Conservation (phyloP, 2,888 invertebrate species). For the Ophion costatus region DNA sequence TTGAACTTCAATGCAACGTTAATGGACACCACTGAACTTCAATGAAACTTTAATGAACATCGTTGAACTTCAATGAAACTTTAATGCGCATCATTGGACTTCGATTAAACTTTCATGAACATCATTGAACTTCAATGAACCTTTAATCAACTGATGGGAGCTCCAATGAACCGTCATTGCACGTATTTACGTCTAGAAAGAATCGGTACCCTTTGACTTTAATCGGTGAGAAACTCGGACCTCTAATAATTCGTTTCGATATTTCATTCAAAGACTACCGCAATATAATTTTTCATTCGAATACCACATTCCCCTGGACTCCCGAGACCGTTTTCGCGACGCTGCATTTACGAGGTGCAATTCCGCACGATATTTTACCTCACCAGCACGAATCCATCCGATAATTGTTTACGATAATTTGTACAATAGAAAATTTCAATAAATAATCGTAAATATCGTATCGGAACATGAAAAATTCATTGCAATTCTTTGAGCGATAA, state of each 20-base stretch:
- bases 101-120: too few relatives aligned
- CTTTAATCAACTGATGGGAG: too few relatives aligned
- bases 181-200: not conserved
- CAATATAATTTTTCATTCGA: constrained; percentile 11
- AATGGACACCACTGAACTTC: too few relatives aligned
- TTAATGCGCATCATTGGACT: too few relatives aligned
- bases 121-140: too few relatives aligned
- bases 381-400: constrained; percentile 48
- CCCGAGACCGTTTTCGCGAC: constrained; percentile 13
- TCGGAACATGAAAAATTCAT: not conserved
- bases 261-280: not conserved
- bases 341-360: constrained; percentile 28
- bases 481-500: not conserved
- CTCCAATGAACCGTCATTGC: not conserved
- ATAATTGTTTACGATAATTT: constrained; percentile 41
- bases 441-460: constrained; percentile 30
- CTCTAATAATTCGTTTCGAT: not conserved
- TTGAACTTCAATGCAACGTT: too few relatives aligned
- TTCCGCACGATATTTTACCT: constrained; percentile 15
- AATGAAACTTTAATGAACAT: too few relatives aligned
- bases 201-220: not conserved
- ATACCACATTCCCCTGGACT: not conserved
- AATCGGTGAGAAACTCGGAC: not conserved
- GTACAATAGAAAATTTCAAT: constrained; percentile 57
- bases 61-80: too few relatives aligned